Percentiles rank a stretch among this genome's conserved stretches.
phyloP scores from a whole-genome alignment of 92 coral and sea anemone species.

The Zoanthus sansibaricus region DNA sequence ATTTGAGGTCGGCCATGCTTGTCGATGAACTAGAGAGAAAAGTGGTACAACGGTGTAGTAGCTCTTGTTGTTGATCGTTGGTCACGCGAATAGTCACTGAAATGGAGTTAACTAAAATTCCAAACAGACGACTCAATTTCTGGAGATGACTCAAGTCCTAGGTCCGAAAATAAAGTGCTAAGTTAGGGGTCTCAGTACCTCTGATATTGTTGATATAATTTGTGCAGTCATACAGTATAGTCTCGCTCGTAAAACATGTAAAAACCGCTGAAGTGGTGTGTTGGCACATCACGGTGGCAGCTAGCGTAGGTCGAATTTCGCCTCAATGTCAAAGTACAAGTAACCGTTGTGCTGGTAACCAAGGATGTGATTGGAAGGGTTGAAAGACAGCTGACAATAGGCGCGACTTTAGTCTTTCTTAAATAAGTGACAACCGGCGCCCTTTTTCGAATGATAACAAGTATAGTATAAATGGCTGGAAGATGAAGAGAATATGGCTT shows the following conservation, averaged over 20 bases:
- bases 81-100: conserved; percentile 34
- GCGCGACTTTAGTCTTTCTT: conserved; percentile 18
- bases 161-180: conserved; percentile 22
- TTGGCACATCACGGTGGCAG: conserved; percentile 18
- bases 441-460: conserved; percentile 22
- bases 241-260: conserved; percentile 37
- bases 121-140: conserved; percentile 44
- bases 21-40: neutral
- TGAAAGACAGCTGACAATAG: conserved; percentile 7
- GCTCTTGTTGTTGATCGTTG: conserved; percentile 16
- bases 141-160: conserved; percentile 45
- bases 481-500: conserved; percentile 2
- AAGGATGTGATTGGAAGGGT: conserved; percentile 19
- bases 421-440: conserved; percentile 14
- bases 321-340: conserved; percentile 32
- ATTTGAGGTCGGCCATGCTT: conserved; percentile 21
- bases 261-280: conserved; percentile 45
- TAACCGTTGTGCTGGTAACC: conserved; percentile 7
- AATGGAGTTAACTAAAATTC: conserved; percentile 28
- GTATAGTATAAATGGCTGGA: conserved; percentile 16
- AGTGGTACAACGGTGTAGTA: conserved; percentile 32
- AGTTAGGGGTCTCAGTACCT: neutral
- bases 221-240: conserved; percentile 13
- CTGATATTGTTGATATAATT: neutral
- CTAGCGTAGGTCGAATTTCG: conserved; percentile 26